phyloP scores from a whole-genome alignment of 2,797 vertebrate genomes.

The Sciurus vulgaris region DNA sequence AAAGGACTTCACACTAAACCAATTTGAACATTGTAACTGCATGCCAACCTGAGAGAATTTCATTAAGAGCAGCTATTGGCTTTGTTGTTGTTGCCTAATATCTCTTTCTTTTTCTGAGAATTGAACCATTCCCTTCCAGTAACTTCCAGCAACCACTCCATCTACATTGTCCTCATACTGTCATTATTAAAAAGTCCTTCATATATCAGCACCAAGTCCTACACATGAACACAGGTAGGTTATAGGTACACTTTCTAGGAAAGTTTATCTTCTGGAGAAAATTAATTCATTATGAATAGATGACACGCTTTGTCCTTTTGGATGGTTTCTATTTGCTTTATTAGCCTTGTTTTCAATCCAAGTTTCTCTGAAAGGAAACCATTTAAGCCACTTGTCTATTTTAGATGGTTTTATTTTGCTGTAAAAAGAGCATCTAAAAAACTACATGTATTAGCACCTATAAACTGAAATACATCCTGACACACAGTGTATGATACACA shows the following conservation, averaged over 20 bases:
- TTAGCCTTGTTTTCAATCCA: not conserved
- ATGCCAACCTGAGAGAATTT: not conserved
- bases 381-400: not conserved
- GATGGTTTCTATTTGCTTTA: not conserved
- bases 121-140: not conserved
- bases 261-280: not conserved
- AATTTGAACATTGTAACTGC: not conserved
- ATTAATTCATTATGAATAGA: not conserved
- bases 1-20: not conserved
- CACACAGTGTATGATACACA: not conserved
- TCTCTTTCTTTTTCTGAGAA: not conserved
- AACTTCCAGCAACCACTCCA: not conserved
- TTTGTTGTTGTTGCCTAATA: not conserved
- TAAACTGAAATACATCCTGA: not conserved
- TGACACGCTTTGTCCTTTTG: not conserved
- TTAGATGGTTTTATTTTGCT: not conserved
- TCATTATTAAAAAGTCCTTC: not conserved
- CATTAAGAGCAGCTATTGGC: not conserved
- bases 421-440: not conserved
- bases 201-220: not conserved
- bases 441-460: not conserved
- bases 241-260: not conserved
- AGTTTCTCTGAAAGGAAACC: not conserved
- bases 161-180: not conserved
- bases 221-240: not conserved